These are phyloP conservation scores for Microtus ochrogaster DNA, from an alignment of 2,113 vertebrate species.

Conservation along the genomic window DNA sequence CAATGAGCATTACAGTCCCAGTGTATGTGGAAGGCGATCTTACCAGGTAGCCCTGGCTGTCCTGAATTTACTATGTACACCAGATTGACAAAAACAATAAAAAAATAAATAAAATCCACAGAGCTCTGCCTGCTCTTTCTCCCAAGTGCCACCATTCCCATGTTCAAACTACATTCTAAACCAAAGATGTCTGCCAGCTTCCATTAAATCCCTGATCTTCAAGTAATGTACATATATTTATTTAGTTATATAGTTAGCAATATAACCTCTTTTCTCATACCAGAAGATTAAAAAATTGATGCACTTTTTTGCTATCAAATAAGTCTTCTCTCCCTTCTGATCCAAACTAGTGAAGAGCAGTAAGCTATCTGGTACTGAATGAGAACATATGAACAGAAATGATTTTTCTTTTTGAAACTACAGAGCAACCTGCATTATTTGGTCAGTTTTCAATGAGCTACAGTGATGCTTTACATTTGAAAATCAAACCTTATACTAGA, in stretches of 20 bases:
- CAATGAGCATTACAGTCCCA: neutral
- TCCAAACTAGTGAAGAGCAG: conserved; percentile 4
- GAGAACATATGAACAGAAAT: conserved; percentile 33
- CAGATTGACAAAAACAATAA: neutral
- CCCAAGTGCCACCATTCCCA: neutral
- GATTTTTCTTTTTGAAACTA: conserved; percentile 40
- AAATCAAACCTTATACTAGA: conserved; percentile 58
- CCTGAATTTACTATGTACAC: neutral
- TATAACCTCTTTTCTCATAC: neutral
- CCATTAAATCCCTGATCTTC: neutral
- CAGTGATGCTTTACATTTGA: conserved; percentile 27
- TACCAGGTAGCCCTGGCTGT: neutral
- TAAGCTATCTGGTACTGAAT: neutral
- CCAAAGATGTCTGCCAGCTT: conserved; percentile 1
- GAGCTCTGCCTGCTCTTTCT: neutral
- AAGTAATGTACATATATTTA: neutral
- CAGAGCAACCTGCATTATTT: conserved; percentile 25
- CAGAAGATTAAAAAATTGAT: neutral
- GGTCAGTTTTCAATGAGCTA: neutral
- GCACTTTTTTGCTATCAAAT: neutral
- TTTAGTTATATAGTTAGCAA: neutral
- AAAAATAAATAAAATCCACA: neutral
- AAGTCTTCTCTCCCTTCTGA: conserved; percentile 7
- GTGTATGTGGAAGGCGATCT: neutral
- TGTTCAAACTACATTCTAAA: neutral